Evolutionary conservation across 2,888 invertebrate species (phyloP), one percentile per base, ranked within the genome.

Genomic region (Ctena decussata): DNA sequence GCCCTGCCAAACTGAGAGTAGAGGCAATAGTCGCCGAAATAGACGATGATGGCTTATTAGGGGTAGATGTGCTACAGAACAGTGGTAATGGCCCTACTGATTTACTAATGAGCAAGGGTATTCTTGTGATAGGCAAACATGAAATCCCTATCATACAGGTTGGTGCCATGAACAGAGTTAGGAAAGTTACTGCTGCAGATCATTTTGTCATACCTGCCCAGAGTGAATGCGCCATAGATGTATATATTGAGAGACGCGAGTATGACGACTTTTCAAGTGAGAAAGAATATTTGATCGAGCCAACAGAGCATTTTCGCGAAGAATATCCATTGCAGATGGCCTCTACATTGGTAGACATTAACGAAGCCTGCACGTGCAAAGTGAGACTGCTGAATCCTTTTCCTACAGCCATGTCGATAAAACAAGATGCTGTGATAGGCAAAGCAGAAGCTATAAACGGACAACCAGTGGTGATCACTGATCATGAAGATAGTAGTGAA

Each of bases 381-480:
- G 71, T 82, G 1, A 46, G 81, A 27, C 37, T 85, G n/a, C 35
- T 85, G 18, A 85, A 78, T 35, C 81, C 81, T 0, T 85, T 74
- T 65, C 60, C 57, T 35, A 21, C 72, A 15, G 57, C 71, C 0
- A 32, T 60, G n/a, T 49, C 12, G 12, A 21, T 85, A 8, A 49
- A 70, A 30, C 85, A 85, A 60, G 60, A 81, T 44, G 75, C 78
- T 27, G 46, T 37, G 21, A 60, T 84, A 39, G 83, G 49, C 5
- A 24, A 41, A 1, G 84, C 84, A 2, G 77, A 84, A 35, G 32
- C 12, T 37, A 77, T 81, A 21, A 74, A 77, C 1, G 15, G 32
- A 18, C 12, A 65, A 24, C 37, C 35, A 12, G 60, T 39, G 2
- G 27, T 57, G n/a, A 6, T 84, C 3, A 0, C 46, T 5, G 69